These are phyloP conservation scores for Tinamus major DNA, from an alignment of 2,797 vertebrate genomes.

Conservation along the genomic window DNA sequence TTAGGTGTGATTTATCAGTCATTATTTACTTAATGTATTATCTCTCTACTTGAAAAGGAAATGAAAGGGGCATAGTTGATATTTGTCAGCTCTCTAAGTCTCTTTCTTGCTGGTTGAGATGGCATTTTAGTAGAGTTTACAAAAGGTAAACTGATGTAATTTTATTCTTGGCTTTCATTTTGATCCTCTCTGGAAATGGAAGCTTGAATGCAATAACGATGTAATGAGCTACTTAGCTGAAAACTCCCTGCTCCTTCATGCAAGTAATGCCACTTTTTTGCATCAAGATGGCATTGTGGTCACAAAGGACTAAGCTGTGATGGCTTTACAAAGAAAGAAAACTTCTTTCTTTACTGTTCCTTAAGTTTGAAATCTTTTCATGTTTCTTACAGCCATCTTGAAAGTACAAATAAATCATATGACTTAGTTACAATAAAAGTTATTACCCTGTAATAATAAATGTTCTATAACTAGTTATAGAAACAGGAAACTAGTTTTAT, in stretches of 20 bases:
- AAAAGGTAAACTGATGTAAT: background rate
- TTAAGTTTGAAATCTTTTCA: background rate
- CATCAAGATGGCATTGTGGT: background rate
- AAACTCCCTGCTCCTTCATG: background rate
- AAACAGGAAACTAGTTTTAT: background rate
- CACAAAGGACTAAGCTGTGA: background rate
- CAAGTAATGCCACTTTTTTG: background rate
- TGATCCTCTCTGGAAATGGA: background rate
- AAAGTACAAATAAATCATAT: background rate
- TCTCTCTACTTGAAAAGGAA: background rate
- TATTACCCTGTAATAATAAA: background rate
- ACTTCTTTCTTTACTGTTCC: background rate
- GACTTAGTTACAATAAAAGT: background rate
- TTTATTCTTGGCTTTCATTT: background rate
- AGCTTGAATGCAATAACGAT: background rate
- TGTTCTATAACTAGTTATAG: background rate
- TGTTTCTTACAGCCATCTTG: background rate
- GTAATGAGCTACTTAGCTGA: background rate
- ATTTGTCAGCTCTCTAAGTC: background rate
- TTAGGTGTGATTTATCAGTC: background rate
- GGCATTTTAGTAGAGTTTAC: background rate
- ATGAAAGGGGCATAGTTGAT: background rate
- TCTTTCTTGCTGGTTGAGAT: background rate
- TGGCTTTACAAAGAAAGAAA: background rate
- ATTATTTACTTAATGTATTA: accelerated